Conservation (phyloP, 2,797 vertebrate genomes). For the Echiichthys vipera region DNA sequence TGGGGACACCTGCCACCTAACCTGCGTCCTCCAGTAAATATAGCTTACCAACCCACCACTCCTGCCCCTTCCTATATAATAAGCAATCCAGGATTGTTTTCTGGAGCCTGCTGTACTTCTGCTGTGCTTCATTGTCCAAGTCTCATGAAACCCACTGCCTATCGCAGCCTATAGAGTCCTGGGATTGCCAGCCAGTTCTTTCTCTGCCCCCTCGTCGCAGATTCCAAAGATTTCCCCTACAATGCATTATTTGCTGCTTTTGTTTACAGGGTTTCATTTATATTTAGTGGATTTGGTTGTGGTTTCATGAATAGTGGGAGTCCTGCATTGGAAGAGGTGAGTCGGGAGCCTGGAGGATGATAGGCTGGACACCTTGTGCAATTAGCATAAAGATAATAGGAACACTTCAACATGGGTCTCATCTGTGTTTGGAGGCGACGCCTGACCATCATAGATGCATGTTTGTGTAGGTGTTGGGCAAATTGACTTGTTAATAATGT, state of each 20-base stretch:
- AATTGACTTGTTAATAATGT: conserved; percentile 88
- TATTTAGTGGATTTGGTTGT: conserved; percentile 78
- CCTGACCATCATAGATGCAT: conserved; percentile 87
- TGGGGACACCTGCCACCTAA: conserved; percentile 80
- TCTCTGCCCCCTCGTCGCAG: conserved; percentile 81
- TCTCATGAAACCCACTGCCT: conserved; percentile 88
- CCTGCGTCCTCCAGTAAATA: conserved; percentile 80
- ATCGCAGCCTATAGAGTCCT: conserved; percentile 82
- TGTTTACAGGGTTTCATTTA: conserved; percentile 86
- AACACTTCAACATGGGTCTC: conserved; percentile 70
- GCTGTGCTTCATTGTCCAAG: conserved; percentile 86
- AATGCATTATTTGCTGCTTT: conserved; percentile 85
- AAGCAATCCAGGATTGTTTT: conserved; percentile 86
- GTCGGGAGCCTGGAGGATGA: conserved; percentile 61
- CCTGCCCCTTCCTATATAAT: conserved; percentile 78
- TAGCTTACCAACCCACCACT: conserved; percentile 75
- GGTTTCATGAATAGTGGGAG: conserved; percentile 76
- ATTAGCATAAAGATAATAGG: conserved; percentile 80
- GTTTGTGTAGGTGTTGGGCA: conserved; percentile 86
- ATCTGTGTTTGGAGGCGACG: conserved; percentile 79
- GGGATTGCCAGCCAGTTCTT: conserved; percentile 75
- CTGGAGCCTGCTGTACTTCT: conserved; percentile 86
- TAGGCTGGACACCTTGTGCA: conserved; percentile 81
- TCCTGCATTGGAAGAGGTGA: conserved; percentile 75
- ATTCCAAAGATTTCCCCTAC: conserved; percentile 89